Base-by-base conservation (phyloP, 2,888 invertebrate genomes). In the Drosophila hamatofila region DNA sequence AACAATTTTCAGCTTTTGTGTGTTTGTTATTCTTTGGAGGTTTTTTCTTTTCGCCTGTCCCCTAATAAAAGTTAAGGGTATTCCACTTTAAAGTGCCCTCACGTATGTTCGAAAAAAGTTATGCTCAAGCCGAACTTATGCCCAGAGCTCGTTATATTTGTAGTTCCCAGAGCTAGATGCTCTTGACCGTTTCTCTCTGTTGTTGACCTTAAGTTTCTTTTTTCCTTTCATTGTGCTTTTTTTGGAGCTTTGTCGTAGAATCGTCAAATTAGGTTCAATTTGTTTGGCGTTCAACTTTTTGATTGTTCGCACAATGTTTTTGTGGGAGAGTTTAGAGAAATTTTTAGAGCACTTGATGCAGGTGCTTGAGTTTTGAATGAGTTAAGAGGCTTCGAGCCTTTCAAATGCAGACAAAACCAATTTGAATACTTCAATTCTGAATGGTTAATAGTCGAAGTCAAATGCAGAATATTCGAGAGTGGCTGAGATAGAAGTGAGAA, bases 201-300 rank as follows among this genome's bases (percentile, higher is more conserved):
- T 16, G 56, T 44, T 74, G 79, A 64, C 76, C 69, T 69, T 63
- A 42, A 44, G 48, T 67, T 27, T 8, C 21, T 52, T 35, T 46
- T 35, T 23, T 37, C 14, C n/a, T 39, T 44, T 27, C 35, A 41
- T 49, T 37, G 12, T 42, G 8, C n/a, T n/a, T n/a, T n/a, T n/a
- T 18, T 44, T 23, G 33, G 52, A 37, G 48, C 52, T 72, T 56
- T 69, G 54, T 48, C n/a, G 27, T 48, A 48, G 41, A 58, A 44
- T 30, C 70, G 55, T 67, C 75, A 81, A 80, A 80, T 75, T 82
- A 62, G 56, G 75, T 82, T 80, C 72, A 75, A 82, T 79, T 79
- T 81, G 78, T 57, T 54, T 54, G 30, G 30, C 42, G 66, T 44
- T 66, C 41, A 75, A 72, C 68, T 75, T 75, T 80, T 69, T 64